phyloP scores from a whole-genome alignment of 2,888 invertebrate species.

The Portevinia maculata region DNA sequence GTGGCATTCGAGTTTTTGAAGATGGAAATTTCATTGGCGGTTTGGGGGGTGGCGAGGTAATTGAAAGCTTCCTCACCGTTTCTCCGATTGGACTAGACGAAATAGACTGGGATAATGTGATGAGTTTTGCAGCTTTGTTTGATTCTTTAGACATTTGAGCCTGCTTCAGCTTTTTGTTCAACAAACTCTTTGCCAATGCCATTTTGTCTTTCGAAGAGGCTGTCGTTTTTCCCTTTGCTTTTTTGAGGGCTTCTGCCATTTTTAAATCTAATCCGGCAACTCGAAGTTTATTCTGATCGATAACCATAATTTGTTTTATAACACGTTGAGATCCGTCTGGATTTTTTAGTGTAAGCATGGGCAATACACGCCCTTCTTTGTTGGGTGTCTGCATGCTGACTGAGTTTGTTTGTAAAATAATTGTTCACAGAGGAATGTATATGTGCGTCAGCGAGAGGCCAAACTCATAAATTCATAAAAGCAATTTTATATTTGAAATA shows the following conservation, averaged over 20 bases:
- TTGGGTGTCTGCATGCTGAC: constrained; percentile 39
- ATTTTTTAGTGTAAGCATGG: constrained; percentile 54
- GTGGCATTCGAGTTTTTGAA: constrained; percentile 33
- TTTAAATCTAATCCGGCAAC: constrained; percentile 79
- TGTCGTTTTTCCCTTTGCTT: constrained; percentile 38
- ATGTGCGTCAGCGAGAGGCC: background rate
- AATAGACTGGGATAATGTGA: background rate
- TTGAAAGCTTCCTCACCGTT: background rate
- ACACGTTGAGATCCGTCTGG: constrained; percentile 76
- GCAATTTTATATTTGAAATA: background rate
- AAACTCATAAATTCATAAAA: background rate
- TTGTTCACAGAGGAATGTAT: background rate
- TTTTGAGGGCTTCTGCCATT: constrained; percentile 79
- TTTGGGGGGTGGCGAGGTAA: background rate
- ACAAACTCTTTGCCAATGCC: constrained; percentile 40
- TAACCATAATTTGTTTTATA: constrained; percentile 78
- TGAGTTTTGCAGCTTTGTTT: background rate
- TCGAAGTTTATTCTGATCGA: constrained; percentile 80
- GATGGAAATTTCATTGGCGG: constrained; percentile 10
- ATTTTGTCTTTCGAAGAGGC: constrained; percentile 28
- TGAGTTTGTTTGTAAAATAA: background rate
- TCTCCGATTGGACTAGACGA: background rate
- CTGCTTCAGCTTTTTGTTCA: constrained; percentile 45
- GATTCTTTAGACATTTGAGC: constrained; percentile 8
- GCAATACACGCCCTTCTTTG: constrained; percentile 26